These are phyloP conservation scores for Syrista parreyssii DNA, from an alignment of 2,888 invertebrate genomes.

Conservation along the genomic window DNA sequence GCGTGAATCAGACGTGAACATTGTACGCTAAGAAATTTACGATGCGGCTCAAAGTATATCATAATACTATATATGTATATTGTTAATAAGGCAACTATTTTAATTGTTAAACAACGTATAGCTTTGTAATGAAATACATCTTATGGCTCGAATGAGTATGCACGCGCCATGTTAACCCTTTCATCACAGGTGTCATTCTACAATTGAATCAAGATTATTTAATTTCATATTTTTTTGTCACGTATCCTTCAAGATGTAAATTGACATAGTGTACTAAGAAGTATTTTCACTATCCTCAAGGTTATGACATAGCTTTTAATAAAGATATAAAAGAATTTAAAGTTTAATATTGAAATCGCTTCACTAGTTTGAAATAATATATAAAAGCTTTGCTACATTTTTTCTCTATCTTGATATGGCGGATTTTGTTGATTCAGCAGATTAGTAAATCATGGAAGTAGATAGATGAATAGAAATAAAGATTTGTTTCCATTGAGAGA, in stretches of 20 bases:
- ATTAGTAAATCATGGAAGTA: not conserved
- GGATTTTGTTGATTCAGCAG: not conserved
- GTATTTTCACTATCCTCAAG: not conserved
- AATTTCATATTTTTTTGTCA: not conserved
- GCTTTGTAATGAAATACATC: not conserved
- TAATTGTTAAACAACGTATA: not conserved
- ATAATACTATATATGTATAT: not conserved
- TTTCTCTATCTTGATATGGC: not conserved
- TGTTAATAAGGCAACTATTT: not conserved
- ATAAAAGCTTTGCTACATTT: not conserved
- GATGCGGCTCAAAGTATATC: not conserved
- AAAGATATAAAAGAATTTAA: not conserved
- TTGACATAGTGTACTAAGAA: not conserved
- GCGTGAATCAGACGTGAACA: not conserved
- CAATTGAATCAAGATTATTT: not conserved
- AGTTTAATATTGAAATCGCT: not conserved
- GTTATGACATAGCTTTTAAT: not conserved
- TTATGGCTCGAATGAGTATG: not conserved
- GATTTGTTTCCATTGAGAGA: not conserved
- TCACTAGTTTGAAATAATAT: not conserved
- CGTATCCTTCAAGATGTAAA: not conserved
- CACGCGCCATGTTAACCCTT: not conserved
- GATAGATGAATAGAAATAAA: not conserved
- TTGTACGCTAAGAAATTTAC: not conserved
- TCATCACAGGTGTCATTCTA: not conserved